phyloP scores from a whole-genome alignment of 2,888 invertebrate species.

The Chrysolina oricalcia region DNA sequence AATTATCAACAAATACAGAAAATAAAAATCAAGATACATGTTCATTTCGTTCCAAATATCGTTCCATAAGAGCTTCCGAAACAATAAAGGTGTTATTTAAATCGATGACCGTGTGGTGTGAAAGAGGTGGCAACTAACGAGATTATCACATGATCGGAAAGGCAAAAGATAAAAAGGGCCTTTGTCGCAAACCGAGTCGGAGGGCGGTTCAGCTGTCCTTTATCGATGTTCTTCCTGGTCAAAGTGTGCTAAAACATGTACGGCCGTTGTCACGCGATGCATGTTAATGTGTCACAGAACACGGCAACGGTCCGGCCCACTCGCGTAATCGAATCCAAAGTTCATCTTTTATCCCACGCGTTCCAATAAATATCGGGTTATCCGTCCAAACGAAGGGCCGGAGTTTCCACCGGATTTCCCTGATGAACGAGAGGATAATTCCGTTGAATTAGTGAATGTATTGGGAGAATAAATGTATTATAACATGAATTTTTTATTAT shows the following conservation, averaged over 20 bases:
- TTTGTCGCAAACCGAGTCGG: neutral
- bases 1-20: no score
- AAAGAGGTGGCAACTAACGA: neutral
- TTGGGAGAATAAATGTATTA: no score
- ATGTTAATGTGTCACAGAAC: conserved; percentile 3
- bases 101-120: neutral
- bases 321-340: neutral
- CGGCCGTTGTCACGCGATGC: conserved; percentile 1
- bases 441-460: no score
- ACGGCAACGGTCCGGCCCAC: conserved; percentile 2
- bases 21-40: neutral
- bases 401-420: no score
- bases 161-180: neutral
- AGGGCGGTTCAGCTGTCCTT: neutral
- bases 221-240: conserved; percentile 7
- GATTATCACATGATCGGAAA: neutral
- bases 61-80: neutral
- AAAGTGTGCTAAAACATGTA: conserved; percentile 5
- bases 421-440: no score
- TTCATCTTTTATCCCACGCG: conserved; percentile 1
- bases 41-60: neutral
- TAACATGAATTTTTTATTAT: no score
- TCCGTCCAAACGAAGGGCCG: neutral
- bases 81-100: neutral
- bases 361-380: neutral